A percentile compares a stretch with the other conserved stretches of the same genome.
phyloP scores from a whole-genome alignment of 2,113 vertebrate species.

The Guaruba guarouba region DNA sequence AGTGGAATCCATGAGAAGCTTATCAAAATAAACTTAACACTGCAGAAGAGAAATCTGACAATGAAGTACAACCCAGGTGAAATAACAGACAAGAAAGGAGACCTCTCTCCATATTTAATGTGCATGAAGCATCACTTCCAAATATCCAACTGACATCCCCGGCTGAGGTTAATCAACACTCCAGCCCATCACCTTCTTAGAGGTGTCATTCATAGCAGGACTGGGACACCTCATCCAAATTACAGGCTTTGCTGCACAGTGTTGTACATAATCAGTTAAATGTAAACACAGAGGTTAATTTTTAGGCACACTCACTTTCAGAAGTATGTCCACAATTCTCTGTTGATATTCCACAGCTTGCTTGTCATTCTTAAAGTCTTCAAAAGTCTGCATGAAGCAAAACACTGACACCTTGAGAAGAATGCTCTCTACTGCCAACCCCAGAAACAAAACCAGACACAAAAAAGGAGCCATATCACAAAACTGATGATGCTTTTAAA shows the following conservation, averaged over 20 bases:
- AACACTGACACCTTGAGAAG: constrained; percentile 1
- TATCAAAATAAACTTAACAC: not conserved
- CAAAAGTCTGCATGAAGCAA: constrained; percentile 88
- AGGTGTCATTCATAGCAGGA: not conserved
- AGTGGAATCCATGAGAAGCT: not conserved
- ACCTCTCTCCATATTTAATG: not conserved
- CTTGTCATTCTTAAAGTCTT: constrained; percentile 98
- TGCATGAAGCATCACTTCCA: not conserved
- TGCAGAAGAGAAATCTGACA: not conserved
- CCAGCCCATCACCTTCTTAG: not conserved
- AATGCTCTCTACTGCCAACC: not conserved
- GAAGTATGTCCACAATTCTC: constrained; percentile 95
- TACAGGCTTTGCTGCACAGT: not conserved
- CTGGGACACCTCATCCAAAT: not conserved
- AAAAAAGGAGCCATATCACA: not conserved
- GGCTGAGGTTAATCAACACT: not conserved
- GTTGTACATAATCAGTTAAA: not conserved
- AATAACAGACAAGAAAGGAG: not conserved
- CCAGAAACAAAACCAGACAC: not conserved
- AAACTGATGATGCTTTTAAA: not conserved
- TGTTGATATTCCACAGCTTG: constrained; percentile 98
- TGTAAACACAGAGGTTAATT: not conserved
- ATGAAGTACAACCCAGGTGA: not conserved
- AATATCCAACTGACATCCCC: not conserved
- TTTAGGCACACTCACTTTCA: constrained; percentile 80